Conservation (phyloP, 2,888 invertebrate genomes). For the Microdon myrmicae region DNA sequence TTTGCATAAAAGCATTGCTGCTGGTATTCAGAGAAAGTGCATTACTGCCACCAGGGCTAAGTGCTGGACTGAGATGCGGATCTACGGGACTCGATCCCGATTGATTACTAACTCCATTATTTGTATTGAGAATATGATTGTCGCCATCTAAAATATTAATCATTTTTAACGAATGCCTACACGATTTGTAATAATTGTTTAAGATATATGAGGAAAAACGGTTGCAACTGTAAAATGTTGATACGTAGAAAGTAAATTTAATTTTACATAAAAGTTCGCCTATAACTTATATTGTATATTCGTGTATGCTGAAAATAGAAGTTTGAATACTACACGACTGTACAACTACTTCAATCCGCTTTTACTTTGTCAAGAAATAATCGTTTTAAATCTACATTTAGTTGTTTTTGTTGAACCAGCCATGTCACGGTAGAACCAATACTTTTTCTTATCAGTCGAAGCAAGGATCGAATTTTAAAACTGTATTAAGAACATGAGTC, state of each 20-base stretch:
- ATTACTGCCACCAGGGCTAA: constrained; percentile 53
- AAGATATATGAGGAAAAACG: too few relatives aligned
- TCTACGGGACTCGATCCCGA: constrained; percentile 37
- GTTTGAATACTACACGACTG: constrained; percentile 8
- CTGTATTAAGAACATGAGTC: constrained; percentile 27
- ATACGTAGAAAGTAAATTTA: too few relatives aligned
- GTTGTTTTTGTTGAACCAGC: constrained; percentile 13
- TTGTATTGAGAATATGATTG: constrained; percentile 31
- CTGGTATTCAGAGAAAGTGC: constrained; percentile 52
- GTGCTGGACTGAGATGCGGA: constrained; percentile 48
- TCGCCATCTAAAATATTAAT: constrained; percentile 37
- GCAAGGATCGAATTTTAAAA: constrained; percentile 15
- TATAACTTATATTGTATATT: background rate
- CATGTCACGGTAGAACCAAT: constrained; percentile 38
- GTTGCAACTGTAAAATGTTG: too few relatives aligned
- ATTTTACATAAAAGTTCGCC: background rate
- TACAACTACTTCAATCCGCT: too few relatives aligned
- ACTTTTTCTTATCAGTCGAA: constrained; percentile 32
- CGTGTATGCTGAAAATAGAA: constrained; percentile 1
- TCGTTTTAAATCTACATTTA: constrained; percentile 16
- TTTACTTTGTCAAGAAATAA: too few relatives aligned
- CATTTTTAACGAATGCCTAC: background rate
- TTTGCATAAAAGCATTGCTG: constrained; percentile 55
- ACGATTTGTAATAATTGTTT: too few relatives aligned
- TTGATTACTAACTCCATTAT: constrained; percentile 39